These are phyloP conservation scores for Drosophila acutilabella DNA, from an alignment of 2,888 invertebrate species.

Conservation along the genomic window DNA sequence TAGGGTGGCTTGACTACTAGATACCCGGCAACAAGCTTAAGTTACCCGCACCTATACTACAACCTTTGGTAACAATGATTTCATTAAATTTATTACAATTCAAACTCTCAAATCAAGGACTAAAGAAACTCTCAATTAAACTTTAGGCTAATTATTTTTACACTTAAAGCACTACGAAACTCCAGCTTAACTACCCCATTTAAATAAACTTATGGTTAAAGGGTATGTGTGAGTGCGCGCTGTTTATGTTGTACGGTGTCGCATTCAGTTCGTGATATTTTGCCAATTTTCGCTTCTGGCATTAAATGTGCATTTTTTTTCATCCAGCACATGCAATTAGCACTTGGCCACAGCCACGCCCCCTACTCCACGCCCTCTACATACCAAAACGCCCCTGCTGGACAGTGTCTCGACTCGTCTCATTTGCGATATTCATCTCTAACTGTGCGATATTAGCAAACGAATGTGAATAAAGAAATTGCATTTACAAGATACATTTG, in stretches of 20 bases:
- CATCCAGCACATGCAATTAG: slow-evolving; percentile 53
- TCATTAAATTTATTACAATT: too few relatives aligned
- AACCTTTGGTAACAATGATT: too few relatives aligned
- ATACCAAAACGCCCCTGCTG: neutral
- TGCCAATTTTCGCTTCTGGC: slow-evolving; percentile 47
- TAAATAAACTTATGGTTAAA: neutral
- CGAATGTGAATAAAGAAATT: slow-evolving; percentile 59
- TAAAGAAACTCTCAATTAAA: too few relatives aligned
- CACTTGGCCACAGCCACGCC: slow-evolving; percentile 30
- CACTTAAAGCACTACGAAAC: too few relatives aligned
- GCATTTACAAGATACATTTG: slow-evolving; percentile 12
- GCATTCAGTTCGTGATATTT: slow-evolving; percentile 67
- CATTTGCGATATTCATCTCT: slow-evolving; percentile 3
- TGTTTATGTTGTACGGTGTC: slow-evolving; percentile 28
- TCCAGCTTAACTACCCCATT: neutral
- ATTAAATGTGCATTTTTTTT: slow-evolving; percentile 54
- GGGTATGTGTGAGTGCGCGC: slow-evolving; percentile 20
- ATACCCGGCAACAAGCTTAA: neutral
- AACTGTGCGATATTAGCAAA: slow-evolving; percentile 37
- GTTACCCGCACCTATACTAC: neutral
- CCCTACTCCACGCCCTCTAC: neutral
- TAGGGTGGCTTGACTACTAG: neutral
- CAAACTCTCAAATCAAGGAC: too few relatives aligned
- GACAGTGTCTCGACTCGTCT: neutral
- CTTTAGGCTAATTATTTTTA: too few relatives aligned